A percentile compares a stretch with the other conserved stretches of the same genome.
These are phyloP conservation scores for Seira sanloemensis DNA, from an alignment of 2,888 invertebrate genomes.

Conservation along the genomic window DNA sequence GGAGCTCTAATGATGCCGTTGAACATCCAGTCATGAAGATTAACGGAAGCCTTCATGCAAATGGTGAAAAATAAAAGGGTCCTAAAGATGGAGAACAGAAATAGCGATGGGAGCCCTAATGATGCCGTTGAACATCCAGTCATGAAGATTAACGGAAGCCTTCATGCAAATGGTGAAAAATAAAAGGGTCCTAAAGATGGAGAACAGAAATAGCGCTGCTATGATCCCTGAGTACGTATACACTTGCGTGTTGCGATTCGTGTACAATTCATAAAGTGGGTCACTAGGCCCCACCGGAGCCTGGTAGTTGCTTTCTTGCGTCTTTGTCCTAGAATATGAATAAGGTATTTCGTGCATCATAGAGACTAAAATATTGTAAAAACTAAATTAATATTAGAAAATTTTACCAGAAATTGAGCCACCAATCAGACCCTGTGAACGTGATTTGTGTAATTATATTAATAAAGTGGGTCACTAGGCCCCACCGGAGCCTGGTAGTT, in stretches of 20 bases:
- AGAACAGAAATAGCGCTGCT: slow-evolving; percentile 14
- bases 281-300: neutral
- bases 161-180: slow-evolving; percentile 56
- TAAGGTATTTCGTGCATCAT: neutral
- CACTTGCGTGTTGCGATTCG: slow-evolving; percentile 23
- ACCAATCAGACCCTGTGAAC: too few relatives aligned
- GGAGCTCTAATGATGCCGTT: slow-evolving; percentile 76
- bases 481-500: slow-evolving; percentile 2
- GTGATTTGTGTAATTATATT: neutral
- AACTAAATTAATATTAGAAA: too few relatives aligned
- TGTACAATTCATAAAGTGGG: neutral
- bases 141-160: slow-evolving; percentile 63
- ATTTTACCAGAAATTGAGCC: too few relatives aligned
- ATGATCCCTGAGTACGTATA: slow-evolving; percentile 33
- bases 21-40: slow-evolving; percentile 78
- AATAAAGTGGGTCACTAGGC: neutral
- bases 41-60: too few relatives aligned
- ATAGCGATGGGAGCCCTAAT: slow-evolving; percentile 56
- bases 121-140: slow-evolving; percentile 59
- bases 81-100: too few relatives aligned
- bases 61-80: slow-evolving; percentile 87
- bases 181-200: slow-evolving; percentile 34
- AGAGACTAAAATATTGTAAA: neutral
- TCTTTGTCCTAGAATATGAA: slow-evolving; percentile 49
- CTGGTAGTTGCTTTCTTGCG: neutral